Base-by-base conservation (phyloP, 2,888 invertebrate species). In the Drosophila rellima region DNA sequence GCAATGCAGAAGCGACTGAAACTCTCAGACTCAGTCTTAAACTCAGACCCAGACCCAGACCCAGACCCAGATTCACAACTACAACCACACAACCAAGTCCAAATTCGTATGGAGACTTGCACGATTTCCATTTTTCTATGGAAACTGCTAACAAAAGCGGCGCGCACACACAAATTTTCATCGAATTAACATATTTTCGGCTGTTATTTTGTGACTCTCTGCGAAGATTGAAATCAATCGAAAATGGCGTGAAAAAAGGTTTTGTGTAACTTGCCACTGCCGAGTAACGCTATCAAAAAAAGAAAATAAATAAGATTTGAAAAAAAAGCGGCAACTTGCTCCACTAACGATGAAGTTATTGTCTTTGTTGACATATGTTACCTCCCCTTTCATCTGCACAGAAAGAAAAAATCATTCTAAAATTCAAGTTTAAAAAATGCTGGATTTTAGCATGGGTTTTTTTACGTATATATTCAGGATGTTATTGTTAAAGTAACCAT, bases 111-210 rank as follows among this genome's bases (percentile, higher is more conserved):
- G 15, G 40, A n/a, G 62, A 23, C 39, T 37, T 59, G 68, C 88
- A 84, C 83, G 83, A 84, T 84, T 84, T 88, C 83, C 83, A 83
- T 74, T 74, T 84, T 84, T 76, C 82, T 56, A 51, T 70, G 59
- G 70, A 76, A 83, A 66, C 74, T 70, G 86, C 74, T 68, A 88
- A 85, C 82, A 88, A 82, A 82, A 79, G 71, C 83, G 60, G 26
- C 26, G 26, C 26, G 26, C 26, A 7, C 72, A 71, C 66, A 77
- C 72, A 79, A 76, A 71, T 89, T 89, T 89, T 89, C 80, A 89
- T 74, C 89, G 87, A 86, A 86, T 86, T 86, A 86, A 89, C 85
- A 86, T 86, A 78, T 77, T 74, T 78, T 78, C 71, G 67, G 67
- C 77, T 78, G 59, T 76, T 55, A 44, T n/a, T 59, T 55, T 52